These are phyloP conservation scores for Dicranocentrus wangi DNA, from an alignment of 2,888 invertebrate species.

Conservation along the genomic window DNA sequence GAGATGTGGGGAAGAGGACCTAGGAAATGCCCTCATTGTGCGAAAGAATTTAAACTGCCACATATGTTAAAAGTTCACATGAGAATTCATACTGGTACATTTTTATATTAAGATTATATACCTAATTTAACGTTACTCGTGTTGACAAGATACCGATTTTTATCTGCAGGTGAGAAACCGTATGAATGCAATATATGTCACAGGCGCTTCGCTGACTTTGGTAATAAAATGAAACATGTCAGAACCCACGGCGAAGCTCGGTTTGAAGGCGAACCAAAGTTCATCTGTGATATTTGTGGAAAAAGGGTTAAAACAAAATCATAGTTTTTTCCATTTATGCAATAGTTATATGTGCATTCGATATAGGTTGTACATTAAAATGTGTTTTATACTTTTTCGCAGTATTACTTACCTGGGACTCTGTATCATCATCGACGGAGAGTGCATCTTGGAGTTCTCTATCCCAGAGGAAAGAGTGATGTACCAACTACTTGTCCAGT, in stretches of 20 bases:
- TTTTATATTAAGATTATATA: too few species aligned
- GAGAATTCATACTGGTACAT: conserved; percentile 19
- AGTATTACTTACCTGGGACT: conserved; percentile 15
- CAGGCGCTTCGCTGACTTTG: conserved; percentile 6
- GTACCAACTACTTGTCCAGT: conserved; percentile 19
- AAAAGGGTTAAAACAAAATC: conserved; percentile 7
- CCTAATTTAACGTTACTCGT: too few species aligned
- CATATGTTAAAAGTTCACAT: conserved; percentile 12
- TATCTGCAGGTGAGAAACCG: conserved; percentile 48
- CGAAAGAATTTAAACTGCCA: conserved; percentile 7
- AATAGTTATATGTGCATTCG: neutral
- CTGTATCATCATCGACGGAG: conserved; percentile 20
- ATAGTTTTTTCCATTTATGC: neutral
- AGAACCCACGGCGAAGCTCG: conserved; percentile 35
- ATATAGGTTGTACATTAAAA: too few species aligned
- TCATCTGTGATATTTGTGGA: conserved; percentile 37
- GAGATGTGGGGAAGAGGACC: neutral
- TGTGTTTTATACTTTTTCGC: neutral
- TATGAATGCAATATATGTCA: conserved; percentile 29
- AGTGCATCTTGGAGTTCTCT: neutral
- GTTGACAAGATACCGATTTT: too few species aligned
- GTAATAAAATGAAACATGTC: conserved; percentile 47
- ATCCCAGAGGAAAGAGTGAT: neutral
- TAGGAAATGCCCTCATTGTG: conserved; percentile 25
- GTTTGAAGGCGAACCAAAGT: conserved; percentile 37